A percentile compares a stretch with the other conserved stretches of the same genome.
Evolutionary conservation across 2,797 vertebrate genomes (phyloP).

Genomic region (Cirrhinus mrigala): DNA sequence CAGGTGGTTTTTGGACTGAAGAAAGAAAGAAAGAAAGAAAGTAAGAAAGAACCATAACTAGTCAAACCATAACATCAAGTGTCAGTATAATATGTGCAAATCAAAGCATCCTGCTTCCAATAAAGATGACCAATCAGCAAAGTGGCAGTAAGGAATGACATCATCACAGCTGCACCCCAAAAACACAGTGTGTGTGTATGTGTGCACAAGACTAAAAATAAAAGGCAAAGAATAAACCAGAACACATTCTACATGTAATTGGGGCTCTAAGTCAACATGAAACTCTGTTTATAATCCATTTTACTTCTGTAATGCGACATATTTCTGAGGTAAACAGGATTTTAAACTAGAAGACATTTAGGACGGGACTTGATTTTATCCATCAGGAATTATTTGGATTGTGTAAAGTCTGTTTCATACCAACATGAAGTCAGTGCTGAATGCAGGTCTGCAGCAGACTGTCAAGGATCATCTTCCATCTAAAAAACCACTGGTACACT

Average conservation of each 20-base stretch:
- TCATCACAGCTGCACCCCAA: slow-evolving; percentile 94
- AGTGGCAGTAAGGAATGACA: slow-evolving; percentile 89
- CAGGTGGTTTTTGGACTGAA: slow-evolving; percentile 6
- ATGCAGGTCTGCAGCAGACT: background rate
- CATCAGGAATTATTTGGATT: background rate
- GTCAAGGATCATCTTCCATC: background rate
- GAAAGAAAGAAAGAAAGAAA: slow-evolving; percentile 6
- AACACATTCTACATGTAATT: background rate
- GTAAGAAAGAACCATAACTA: slow-evolving; percentile 61
- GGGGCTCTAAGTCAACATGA: background rate
- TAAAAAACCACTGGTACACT: background rate
- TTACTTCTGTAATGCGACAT: background rate
- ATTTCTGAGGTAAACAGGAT: background rate
- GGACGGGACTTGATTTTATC: background rate
- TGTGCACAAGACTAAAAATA: slow-evolving; percentile 5
- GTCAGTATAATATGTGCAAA: slow-evolving; percentile 64
- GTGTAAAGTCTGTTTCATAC: background rate
- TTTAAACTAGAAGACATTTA: background rate
- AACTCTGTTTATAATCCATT: background rate
- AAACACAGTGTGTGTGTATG: background rate
- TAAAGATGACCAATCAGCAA: slow-evolving; percentile 90
- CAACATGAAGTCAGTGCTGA: background rate
- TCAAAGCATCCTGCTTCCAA: slow-evolving; percentile 91
- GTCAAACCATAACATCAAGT: slow-evolving; percentile 67
- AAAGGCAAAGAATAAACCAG: slow-evolving; percentile 13